Percentiles rank a stretch among this genome's conserved stretches.
Evolutionary conservation across 1,140 invertebrate genomes (phyloP).

Genomic region (Caligus rogercresseyi): DNA sequence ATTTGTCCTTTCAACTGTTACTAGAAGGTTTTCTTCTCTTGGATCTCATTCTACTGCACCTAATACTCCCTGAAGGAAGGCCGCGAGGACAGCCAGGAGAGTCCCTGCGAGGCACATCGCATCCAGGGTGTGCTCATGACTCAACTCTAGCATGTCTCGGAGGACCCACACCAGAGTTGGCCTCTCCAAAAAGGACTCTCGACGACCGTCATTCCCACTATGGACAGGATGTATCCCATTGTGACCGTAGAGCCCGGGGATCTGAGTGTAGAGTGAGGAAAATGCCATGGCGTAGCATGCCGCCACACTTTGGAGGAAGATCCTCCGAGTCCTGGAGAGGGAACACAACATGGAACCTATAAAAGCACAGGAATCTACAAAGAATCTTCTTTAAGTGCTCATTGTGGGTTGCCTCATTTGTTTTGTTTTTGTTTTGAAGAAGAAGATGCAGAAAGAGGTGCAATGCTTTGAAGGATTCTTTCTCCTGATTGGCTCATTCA

Average conservation of each 20-base stretch:
- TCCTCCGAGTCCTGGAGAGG: background rate
- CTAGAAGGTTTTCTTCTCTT: no score
- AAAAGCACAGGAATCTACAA: no score
- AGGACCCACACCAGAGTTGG: slow-evolving; percentile 51
- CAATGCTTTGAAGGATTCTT: no score
- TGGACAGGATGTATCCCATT: slow-evolving; percentile 56
- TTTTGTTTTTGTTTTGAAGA: no score
- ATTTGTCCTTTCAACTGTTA: no score
- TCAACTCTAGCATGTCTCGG: slow-evolving; percentile 41
- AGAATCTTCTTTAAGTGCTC: no score
- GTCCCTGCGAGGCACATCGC: slow-evolving; percentile 46
- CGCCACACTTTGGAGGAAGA: slow-evolving; percentile 5
- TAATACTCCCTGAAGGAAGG: no score
- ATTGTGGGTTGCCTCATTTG: no score
- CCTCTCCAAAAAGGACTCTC: slow-evolving; percentile 41
- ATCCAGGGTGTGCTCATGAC: slow-evolving; percentile 50
- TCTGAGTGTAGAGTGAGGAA: slow-evolving; percentile 12
- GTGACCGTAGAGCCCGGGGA: slow-evolving; percentile 54
- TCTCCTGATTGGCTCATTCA: no score
- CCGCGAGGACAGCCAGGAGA: slow-evolving; percentile 45
- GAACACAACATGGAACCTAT: no score
- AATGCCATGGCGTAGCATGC: slow-evolving; percentile 13
- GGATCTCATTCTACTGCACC: no score
- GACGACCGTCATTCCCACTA: slow-evolving; percentile 29
- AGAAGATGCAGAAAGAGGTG: no score